Conservation (phyloP, 2,888 invertebrate species). For the Spodoptera littoralis region DNA sequence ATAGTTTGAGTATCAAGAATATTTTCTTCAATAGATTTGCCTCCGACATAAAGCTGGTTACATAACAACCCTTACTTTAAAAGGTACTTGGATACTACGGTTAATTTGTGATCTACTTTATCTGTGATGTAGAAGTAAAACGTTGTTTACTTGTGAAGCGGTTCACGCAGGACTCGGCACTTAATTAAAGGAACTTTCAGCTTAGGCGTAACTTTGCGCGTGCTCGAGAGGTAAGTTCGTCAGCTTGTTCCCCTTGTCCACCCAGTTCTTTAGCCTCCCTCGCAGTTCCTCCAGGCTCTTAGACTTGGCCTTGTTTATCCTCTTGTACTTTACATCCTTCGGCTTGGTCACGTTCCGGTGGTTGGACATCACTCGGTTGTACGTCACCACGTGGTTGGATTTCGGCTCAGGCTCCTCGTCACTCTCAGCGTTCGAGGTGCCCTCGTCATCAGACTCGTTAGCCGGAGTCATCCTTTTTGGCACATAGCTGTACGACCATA, state of each 20-base stretch:
- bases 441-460: constrained; percentile 82
- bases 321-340: constrained; percentile 96
- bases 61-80: constrained; percentile 67
- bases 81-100: constrained; percentile 59
- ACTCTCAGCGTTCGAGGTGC: constrained; percentile 80
- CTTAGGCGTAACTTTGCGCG: constrained; percentile 90
- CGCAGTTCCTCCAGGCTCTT: constrained; percentile 95
- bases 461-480: constrained; percentile 85
- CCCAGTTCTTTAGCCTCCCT: constrained; percentile 95
- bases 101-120: constrained; percentile 40
- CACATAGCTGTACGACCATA: constrained; percentile 87
- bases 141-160: constrained; percentile 24
- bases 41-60: constrained; percentile 69
- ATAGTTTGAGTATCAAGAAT: constrained; percentile 86
- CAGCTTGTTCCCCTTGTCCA: constrained; percentile 93
- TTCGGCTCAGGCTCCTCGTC: constrained; percentile 80
- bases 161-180: constrained; percentile 42
- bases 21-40: constrained; percentile 64
- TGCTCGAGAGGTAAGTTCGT: constrained; percentile 91
- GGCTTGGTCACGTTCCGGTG: constrained; percentile 96
- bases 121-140: constrained; percentile 48
- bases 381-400: constrained; percentile 91
- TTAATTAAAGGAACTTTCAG: constrained; percentile 73
- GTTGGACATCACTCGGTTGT: constrained; percentile 96
- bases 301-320: constrained; percentile 96